Evolutionary conservation across 2,113 vertebrate genomes (phyloP).

Genomic region (Pygoscelis antarcticus): DNA sequence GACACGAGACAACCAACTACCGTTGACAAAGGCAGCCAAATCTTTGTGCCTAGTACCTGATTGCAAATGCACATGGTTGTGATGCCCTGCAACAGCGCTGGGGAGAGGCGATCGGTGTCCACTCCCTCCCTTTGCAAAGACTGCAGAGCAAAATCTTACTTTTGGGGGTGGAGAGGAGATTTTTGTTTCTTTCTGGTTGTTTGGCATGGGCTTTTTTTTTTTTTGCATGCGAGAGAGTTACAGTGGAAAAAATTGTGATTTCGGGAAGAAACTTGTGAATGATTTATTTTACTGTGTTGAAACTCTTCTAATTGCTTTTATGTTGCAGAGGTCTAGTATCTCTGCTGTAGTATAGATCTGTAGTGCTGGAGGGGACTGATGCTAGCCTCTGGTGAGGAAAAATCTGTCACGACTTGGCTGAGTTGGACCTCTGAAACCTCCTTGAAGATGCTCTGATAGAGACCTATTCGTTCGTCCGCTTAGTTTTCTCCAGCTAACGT

Average conservation of each 20-base stretch:
- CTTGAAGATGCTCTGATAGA: background rate
- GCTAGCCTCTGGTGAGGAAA: background rate
- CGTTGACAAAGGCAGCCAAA: rapidly evolving
- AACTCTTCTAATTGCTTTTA: background rate
- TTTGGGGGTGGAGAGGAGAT: background rate
- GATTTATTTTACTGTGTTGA: background rate
- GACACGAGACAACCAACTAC: rapidly evolving
- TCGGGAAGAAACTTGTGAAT: background rate
- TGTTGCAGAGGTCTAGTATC: background rate
- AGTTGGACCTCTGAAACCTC: background rate
- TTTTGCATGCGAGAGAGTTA: background rate
- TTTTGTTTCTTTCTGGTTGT: background rate
- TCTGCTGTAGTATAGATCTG: background rate
- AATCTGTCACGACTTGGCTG: background rate
- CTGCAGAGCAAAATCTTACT: background rate
- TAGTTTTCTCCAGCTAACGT: rapidly evolving
- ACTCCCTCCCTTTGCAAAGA: background rate
- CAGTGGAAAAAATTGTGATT: background rate
- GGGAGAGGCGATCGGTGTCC: background rate
- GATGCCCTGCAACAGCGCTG: background rate
- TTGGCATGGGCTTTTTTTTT: background rate
- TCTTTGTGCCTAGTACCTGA: rapidly evolving
- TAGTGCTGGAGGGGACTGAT: background rate
- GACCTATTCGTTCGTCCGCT: rapidly evolving
- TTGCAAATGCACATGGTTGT: rapidly evolving